Evolutionary conservation across 1,140 invertebrate species (phyloP).

Genomic region (Paraescarpia echinospica): DNA sequence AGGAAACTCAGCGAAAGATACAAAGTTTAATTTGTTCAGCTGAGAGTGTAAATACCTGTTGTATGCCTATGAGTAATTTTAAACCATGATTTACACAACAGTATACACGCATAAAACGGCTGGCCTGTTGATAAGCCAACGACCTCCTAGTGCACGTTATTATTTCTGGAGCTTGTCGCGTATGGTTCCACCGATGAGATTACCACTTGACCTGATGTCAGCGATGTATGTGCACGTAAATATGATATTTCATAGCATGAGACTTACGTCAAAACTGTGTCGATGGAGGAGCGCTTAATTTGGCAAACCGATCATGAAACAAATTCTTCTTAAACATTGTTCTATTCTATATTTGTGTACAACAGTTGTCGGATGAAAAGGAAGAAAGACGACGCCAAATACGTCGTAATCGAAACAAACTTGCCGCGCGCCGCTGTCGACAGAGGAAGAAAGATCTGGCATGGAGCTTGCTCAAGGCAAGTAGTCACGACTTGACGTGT

Average conservation of each 20-base stretch:
- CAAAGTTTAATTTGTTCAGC: no score
- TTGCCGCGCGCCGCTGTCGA: neutral
- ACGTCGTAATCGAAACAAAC: neutral
- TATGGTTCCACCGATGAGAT: neutral
- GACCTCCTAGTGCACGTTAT: neutral
- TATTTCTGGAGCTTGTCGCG: neutral
- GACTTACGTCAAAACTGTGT: neutral
- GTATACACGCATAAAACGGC: no score
- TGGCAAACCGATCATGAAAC: neutral
- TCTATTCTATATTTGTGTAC: neutral
- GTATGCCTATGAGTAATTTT: no score
- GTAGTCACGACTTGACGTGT: neutral
- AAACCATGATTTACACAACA: no score
- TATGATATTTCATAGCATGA: neutral
- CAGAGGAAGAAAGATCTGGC: neutral
- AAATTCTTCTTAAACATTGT: neutral
- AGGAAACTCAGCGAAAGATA: no score
- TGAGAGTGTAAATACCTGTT: no score
- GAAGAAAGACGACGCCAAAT: neutral
- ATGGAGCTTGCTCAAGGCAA: neutral
- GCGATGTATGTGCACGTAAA: neutral
- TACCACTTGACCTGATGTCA: neutral
- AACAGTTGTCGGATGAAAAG: neutral
- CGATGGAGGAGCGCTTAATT: neutral
- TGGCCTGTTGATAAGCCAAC: conserved; percentile 12